Evolutionary conservation across 1,140 invertebrate species (phyloP).

Genomic region (Eriosoma lanigerum): DNA sequence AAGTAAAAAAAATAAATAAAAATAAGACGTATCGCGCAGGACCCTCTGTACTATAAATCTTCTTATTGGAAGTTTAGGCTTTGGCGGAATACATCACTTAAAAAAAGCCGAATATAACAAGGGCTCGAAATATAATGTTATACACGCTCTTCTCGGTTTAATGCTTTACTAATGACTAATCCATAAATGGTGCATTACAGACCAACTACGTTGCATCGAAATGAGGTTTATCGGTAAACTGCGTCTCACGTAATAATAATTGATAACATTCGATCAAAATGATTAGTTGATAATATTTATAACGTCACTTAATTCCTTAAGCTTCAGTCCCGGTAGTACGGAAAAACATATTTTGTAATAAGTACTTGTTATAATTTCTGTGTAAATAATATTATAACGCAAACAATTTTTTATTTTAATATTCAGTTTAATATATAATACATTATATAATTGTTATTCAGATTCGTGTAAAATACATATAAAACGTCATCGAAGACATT

Average conservation of each 20-base stretch:
- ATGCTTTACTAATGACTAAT: constrained; percentile 46
- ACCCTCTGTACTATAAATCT: constrained; percentile 41
- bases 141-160: constrained; percentile 10
- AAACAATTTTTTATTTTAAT: too few relatives aligned
- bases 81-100: background rate
- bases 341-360: too few relatives aligned
- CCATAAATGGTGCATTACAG: constrained; percentile 25
- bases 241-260: background rate
- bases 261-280: background rate
- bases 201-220: background rate
- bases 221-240: background rate
- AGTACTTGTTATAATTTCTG: too few relatives aligned
- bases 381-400: too few relatives aligned
- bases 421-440: too few relatives aligned
- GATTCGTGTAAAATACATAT: too few relatives aligned
- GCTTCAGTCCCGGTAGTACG: too few relatives aligned
- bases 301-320: background rate
- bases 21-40: constrained; percentile 18
- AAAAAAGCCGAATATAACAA: constrained; percentile 41
- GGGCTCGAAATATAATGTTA: background rate
- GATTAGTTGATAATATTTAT: background rate
- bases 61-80: constrained; percentile 22
- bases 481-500: too few relatives aligned
- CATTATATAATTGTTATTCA: too few relatives aligned
- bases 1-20: constrained; percentile 31